Base-by-base conservation (phyloP, 1,140 invertebrate genomes). In the Argopecten irradians region DNA sequence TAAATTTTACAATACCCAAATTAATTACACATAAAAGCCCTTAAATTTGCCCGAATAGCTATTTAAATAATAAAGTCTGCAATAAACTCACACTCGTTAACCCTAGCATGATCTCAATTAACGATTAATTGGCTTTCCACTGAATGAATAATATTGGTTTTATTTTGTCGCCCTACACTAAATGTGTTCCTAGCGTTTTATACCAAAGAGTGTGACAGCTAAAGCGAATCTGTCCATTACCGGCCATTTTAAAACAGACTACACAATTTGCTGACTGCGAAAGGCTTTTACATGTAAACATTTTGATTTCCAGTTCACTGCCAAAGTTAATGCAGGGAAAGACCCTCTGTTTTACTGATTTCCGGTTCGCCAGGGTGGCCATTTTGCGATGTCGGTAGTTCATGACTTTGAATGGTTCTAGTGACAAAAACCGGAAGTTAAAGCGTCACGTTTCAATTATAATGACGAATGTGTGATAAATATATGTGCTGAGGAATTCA, bases 141-240 rank as follows among this genome's bases (percentile, higher is more conserved):
- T 71, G 55, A 71, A 71, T 71, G 55, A 71, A 71, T 71, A 71
- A 71, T 71, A 71, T 71, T 71, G 55, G 55, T 71, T 71, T 71
- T 71, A 71, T 71, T 71, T 71, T 71, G 55, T 71, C 14, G 14
- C 16, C 55, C n/a, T n/a, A 28, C 55, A 71, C 55, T 71, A 71
- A 71, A 71, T 71, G 55, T 71, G 55, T 71, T 71, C 55, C 28
- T 71, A 71, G 55, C 55, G 55, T 71, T 71, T 71, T 71, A 22
- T 71, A 71, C 55, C 55, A 71, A 5, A n/a, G 55, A 71, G 55
- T 71, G 55, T 71, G 55, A 71, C 55, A 71, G 55, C 55, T 71
- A 71, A 71, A 71, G 55, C 55, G 55, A 71, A n/a, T 22, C 55
- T 71, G 28, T 71, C 55, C 55, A 71, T 71, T 71, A 71, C 55